Evolutionary conservation across 64 coral and sea anemone species (phyloP), one percentile per base, ranked within the genome.

Genomic region (Cladopsammia gracilis): DNA sequence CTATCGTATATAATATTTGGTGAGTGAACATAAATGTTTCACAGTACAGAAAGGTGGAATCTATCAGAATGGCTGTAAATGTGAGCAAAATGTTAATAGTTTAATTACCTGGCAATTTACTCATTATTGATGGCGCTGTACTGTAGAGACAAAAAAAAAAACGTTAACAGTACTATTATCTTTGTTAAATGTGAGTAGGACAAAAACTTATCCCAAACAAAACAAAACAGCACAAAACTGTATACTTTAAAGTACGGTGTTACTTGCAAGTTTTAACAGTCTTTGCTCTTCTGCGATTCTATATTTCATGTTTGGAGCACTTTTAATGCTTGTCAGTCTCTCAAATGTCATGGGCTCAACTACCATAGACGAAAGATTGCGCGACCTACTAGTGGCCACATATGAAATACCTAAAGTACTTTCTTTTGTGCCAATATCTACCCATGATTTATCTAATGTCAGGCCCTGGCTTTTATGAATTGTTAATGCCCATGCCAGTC

Each of bases 341-440:
- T 90, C 88, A 78, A 79, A 90, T 78, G 71, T 78, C 47, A 77
- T 87, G 19, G 83, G 64, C 23, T 87, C 83, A 42, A 87, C 70
- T 22, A 87, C 64, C 19, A 87, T 20, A 54, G 83, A 87, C 8
- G 83, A 87, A 45, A 87, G 43, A 20, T 70, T 87, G 19, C 45
- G 60, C 0, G 24, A 16, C n/a, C 88, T 60, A 90, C 88, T 90
- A 65, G 79, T 90, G 45, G 34, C 88, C 0, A 90, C 88, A 79
- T 77, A 90, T 59, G 88, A 65, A 42, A 66, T 78, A 34, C 88
- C 88, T 51, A 90, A 46, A 65, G 73, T 90, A 18, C 15, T 69
- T 79, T 90, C 88, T 70, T 70, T 91, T 82, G 45, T 67, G 43
- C 77, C 64, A 91, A 81, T 91, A 70, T 91, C 89, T 51, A 91